Base-by-base conservation (phyloP, 2,113 vertebrate genomes). In the Bos taurus region DNA sequence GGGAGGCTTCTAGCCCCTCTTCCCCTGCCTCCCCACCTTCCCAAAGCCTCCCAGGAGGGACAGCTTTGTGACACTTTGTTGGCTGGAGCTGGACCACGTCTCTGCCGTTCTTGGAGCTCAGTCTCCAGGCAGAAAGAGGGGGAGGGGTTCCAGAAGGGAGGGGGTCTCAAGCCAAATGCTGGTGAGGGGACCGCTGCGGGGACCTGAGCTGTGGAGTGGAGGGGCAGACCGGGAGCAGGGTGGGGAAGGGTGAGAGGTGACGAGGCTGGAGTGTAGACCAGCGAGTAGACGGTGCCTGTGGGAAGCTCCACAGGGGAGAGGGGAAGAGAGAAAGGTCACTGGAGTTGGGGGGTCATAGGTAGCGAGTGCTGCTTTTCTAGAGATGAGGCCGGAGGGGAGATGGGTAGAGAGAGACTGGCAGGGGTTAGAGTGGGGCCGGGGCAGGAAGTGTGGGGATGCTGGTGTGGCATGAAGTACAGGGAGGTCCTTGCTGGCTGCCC, bases 61-160 rank as follows among this genome's bases (percentile, higher is more conserved):
- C 15, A 4, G 36, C 43, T 23, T 81, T 57, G 30, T 4, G 3
- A 16, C 15, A 28, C 33, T 7, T 40, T 0, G 15, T 23, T 1
- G n/a, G 6, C 60, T 0, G 17, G 60, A 48, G 56, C 94, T 43
- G 48, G 86, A 11, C 16, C 43, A 12, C 1, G 2, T 17, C 23
- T 50, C 94, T 54, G 74, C 23, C 5, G 43, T 40, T 19, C 60
- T 33, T 78, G 40, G 36, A 57, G 74, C 64, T 52, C 52, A 2
- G 21, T 7, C 28, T 40, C 33, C 56, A 14, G 43, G 59, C 6
- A 86, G 54, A 59, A 57, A n/a, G 10, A 8, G 3, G 19, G 43
- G 82, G 28, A 3, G 7, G 12, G 54, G 64, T 15, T 87, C 43
- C 48, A 7, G 26, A 23, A n/a, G 60, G 36, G 7, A 21, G 26